phyloP scores from a whole-genome alignment of 2,888 invertebrate species.

The Anagyrus pseudococci region DNA sequence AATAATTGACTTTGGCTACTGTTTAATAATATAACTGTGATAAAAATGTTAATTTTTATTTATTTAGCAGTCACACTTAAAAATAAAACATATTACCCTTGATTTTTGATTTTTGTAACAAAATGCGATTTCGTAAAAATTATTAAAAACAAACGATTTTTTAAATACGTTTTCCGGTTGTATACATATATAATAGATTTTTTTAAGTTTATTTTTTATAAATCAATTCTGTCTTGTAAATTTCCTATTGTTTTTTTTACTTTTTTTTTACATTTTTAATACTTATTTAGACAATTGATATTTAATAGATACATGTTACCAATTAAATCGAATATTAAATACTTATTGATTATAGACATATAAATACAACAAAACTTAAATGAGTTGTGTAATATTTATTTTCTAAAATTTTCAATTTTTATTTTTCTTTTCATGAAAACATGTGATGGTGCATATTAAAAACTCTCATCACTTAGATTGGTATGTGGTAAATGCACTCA shows the following conservation, averaged over 20 bases:
- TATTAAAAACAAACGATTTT: background rate
- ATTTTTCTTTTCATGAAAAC: slow-evolving; percentile 45
- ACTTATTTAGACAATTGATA: slow-evolving; percentile 55
- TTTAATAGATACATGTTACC: slow-evolving; percentile 57
- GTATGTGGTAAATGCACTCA: slow-evolving; percentile 55
- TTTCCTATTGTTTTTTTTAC: background rate
- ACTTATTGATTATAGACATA: slow-evolving; percentile 59
- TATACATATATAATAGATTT: slow-evolving; percentile 5
- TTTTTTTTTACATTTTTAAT: slow-evolving; percentile 43
- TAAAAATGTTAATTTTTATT: background rate
- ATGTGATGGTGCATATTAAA: slow-evolving; percentile 47
- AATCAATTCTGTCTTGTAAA: background rate
- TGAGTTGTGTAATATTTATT: slow-evolving; percentile 52
- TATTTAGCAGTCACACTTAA: background rate
- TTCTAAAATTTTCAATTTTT: slow-evolving; percentile 39
- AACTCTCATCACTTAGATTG: slow-evolving; percentile 41
- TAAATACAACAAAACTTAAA: slow-evolving; percentile 59
- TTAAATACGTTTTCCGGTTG: no score
- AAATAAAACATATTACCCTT: background rate
- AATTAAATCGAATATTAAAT: slow-evolving; percentile 58
- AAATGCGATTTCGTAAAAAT: background rate
- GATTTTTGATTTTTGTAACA: background rate
- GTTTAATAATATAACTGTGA: background rate
- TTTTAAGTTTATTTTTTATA: background rate
- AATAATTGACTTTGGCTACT: no score